Conservation (phyloP, 2,797 vertebrate genomes). For the Hyperoplus lanceolatus region DNA sequence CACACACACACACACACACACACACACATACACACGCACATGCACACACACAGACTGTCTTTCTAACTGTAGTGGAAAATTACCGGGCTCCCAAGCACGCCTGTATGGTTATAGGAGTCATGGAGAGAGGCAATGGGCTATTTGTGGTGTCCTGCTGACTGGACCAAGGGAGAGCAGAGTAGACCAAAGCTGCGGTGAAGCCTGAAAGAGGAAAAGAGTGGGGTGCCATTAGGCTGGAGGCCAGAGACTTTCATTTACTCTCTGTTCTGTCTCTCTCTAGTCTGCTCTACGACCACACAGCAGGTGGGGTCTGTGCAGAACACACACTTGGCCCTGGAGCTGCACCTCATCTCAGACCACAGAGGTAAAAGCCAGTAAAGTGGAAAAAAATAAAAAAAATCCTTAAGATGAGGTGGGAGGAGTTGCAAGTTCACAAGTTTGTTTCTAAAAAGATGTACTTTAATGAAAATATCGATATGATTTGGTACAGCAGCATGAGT, state of each 20-base stretch:
- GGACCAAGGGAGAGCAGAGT: slow-evolving; percentile 61
- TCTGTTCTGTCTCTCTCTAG: slow-evolving; percentile 38
- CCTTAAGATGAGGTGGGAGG: not conserved
- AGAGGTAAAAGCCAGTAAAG: slow-evolving; percentile 28
- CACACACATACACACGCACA: slow-evolving; percentile 34
- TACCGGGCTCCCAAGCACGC: slow-evolving; percentile 52
- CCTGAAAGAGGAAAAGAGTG: slow-evolving; percentile 66
- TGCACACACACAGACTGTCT: slow-evolving; percentile 34
- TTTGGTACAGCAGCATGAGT: not conserved
- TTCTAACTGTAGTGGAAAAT: slow-evolving; percentile 67
- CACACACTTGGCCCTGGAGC: slow-evolving; percentile 30
- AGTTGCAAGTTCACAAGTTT: not conserved
- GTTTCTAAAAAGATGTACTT: slow-evolving; percentile 8
- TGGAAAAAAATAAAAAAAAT: not conserved
- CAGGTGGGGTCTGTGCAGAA: slow-evolving; percentile 39
- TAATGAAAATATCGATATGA: not conserved
- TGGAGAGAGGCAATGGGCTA: slow-evolving; percentile 62
- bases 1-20: slow-evolving; percentile 24
- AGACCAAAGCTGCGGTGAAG: slow-evolving; percentile 64
- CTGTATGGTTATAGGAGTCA: slow-evolving; percentile 58
- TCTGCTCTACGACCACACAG: slow-evolving; percentile 50
- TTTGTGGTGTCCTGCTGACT: slow-evolving; percentile 75
- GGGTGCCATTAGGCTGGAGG: slow-evolving; percentile 68
- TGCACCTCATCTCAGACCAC: slow-evolving; percentile 40
- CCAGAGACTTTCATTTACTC: slow-evolving; percentile 66